These are phyloP conservation scores for Ylistrum balloti DNA, from an alignment of 1,140 invertebrate species.

Conservation along the genomic window DNA sequence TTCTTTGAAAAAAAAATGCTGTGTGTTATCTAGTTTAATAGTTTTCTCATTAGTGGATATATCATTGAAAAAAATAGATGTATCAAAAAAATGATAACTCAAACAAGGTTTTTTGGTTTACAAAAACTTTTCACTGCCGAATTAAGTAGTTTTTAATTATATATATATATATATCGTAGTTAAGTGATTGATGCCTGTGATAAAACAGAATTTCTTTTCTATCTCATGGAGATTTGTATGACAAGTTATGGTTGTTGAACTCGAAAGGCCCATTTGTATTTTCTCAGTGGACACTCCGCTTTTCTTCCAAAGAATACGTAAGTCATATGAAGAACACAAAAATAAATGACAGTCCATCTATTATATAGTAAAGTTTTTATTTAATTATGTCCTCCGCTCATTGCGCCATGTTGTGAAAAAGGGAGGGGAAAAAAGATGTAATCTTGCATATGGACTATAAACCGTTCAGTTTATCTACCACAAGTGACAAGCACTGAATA, in stretches of 20 bases:
- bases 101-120: not conserved
- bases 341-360: constrained; percentile 1
- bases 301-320: not conserved
- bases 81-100: constrained; percentile 11
- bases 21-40: not conserved
- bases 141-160: constrained; percentile 26
- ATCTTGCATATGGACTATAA: not conserved
- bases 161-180: not conserved
- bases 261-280: not conserved
- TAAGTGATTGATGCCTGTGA: constrained; percentile 28
- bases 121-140: not conserved
- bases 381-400: constrained; percentile 17
- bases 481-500: constrained; percentile 4
- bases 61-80: constrained; percentile 18
- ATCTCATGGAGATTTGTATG: constrained; percentile 30
- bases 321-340: not conserved
- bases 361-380: constrained; percentile 11
- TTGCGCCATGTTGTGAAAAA: constrained; percentile 33
- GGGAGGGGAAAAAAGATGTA: constrained; percentile 1
- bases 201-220: not conserved
- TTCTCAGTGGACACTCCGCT: not conserved
- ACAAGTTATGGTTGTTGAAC: not conserved
- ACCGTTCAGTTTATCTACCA: constrained; percentile 18
- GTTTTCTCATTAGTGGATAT: not conserved
- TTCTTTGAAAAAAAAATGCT: not conserved